These are phyloP conservation scores for Sprattus sprattus DNA, from an alignment of 2,113 vertebrate species.

Conservation along the genomic window DNA sequence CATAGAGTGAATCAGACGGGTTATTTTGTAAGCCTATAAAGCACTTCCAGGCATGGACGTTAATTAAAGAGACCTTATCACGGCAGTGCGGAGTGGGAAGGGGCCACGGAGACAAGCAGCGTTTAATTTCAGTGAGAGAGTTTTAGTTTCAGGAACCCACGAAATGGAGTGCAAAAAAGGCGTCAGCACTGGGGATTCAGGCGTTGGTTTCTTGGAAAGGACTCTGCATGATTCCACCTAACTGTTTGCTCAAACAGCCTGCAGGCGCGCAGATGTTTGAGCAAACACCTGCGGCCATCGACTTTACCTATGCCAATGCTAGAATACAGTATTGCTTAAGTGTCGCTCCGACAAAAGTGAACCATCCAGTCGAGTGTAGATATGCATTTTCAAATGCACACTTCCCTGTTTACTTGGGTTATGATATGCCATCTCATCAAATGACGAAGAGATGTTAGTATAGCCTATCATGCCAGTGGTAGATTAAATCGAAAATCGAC, in stretches of 20 bases:
- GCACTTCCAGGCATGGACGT: background rate
- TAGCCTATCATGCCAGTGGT: background rate
- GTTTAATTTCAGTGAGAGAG: constrained; percentile 22
- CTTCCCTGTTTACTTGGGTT: background rate
- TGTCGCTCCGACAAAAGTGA: background rate
- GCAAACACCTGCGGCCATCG: background rate
- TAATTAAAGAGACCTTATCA: constrained; percentile 4
- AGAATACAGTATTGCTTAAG: background rate
- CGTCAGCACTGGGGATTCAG: background rate
- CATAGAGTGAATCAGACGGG: background rate
- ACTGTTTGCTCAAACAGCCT: constrained; percentile 12
- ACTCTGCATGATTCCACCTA: background rate
- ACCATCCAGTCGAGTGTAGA: background rate
- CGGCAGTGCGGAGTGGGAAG: background rate
- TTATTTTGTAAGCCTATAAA: background rate
- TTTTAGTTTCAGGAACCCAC: background rate
- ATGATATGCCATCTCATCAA: background rate
- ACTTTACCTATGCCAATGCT: background rate
- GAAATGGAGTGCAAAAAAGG: background rate
- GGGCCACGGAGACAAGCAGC: background rate
- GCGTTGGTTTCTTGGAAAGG: constrained; percentile 20
- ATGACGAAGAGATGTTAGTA: background rate
- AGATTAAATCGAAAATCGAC: background rate
- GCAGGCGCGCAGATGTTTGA: constrained; percentile 19
- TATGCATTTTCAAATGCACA: background rate